Conservation (phyloP, 2,113 vertebrate genomes). For the Genyomyrus donnyi region DNA sequence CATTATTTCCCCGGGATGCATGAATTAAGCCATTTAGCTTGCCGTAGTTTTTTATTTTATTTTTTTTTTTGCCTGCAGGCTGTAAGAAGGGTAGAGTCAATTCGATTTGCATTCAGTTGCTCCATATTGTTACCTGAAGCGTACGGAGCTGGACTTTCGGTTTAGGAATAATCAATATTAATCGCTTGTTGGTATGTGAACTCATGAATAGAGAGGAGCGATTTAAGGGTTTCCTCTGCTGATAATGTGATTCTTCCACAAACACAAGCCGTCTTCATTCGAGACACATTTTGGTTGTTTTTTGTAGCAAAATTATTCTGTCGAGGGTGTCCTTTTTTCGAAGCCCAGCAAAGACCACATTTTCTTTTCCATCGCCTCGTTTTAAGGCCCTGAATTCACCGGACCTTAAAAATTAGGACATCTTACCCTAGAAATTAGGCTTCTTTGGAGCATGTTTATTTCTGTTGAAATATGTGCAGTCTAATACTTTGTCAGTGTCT, state of each 20-base stretch:
- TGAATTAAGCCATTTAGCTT: constrained; percentile 4
- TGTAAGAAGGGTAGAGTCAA: background rate
- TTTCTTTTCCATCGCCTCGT: background rate
- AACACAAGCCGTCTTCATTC: background rate
- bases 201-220: background rate
- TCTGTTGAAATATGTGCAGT: background rate
- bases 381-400: background rate
- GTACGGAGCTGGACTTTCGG: background rate
- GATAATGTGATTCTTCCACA: background rate
- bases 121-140: background rate
- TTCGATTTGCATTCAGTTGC: background rate
- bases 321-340: background rate
- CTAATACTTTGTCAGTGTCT: background rate
- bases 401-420: background rate
- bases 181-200: background rate
- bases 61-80: background rate
- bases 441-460: background rate
- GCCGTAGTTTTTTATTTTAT: too few relatives aligned
- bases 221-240: background rate
- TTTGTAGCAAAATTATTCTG: background rate
- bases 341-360: background rate
- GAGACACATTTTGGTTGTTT: background rate
- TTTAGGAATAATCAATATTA: background rate
- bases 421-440: background rate
- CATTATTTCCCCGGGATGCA: background rate